Evolutionary conservation across 2,797 vertebrate genomes (phyloP).

Genomic region (Peromyscus attwateri): DNA sequence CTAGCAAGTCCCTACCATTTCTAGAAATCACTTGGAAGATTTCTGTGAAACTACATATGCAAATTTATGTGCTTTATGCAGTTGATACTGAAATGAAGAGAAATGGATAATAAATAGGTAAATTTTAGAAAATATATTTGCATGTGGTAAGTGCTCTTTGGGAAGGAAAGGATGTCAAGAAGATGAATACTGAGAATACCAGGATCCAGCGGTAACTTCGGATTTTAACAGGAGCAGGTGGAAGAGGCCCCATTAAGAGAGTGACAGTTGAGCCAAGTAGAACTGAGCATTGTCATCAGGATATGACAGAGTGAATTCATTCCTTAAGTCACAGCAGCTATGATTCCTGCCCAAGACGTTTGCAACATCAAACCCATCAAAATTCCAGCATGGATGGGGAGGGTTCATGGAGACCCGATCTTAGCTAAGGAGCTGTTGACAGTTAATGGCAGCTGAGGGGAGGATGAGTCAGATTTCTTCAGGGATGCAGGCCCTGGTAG

Average conservation of each 20-base stretch:
- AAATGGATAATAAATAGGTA: too few species aligned
- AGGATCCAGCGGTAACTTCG: not conserved
- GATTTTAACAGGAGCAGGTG: not conserved
- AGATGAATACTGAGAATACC: not conserved
- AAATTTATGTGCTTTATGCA: not conserved
- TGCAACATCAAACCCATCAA: not conserved
- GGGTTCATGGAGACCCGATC: too few species aligned
- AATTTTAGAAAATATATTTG: not conserved
- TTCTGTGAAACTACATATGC: not conserved
- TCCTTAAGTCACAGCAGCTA: not conserved
- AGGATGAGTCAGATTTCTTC: not conserved
- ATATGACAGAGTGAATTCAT: not conserved
- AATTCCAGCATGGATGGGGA: not conserved
- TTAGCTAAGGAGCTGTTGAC: not conserved
- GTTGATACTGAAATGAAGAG: not conserved
- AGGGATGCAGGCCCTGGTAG: not conserved
- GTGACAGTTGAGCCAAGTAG: not conserved
- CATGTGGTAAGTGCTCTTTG: not conserved
- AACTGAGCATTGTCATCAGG: not conserved
- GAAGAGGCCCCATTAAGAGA: not conserved
- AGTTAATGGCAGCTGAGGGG: not conserved
- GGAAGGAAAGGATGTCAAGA: not conserved
- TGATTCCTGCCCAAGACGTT: not conserved
- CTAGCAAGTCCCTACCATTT: not conserved
- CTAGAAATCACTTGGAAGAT: not conserved